Base-by-base conservation (phyloP, 1,140 invertebrate species). In the Cotesia vestalis region DNA sequence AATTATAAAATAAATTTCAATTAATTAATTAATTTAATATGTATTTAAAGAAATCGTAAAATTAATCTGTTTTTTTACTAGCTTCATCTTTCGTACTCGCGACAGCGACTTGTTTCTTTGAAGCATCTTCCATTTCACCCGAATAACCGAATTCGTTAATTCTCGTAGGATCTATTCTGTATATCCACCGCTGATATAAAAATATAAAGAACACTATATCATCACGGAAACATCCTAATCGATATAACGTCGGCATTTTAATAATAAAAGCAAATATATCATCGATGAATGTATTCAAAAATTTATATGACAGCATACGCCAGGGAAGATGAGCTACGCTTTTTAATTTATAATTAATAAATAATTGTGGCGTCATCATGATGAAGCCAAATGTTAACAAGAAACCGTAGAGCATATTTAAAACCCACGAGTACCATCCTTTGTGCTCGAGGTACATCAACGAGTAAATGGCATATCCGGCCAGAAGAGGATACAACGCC, bases 211-310 rank as follows among this genome's bases (percentile, higher is more conserved):
- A 99, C 36, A 99, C 94, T 77, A 99, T 96, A 88, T 99, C 95
- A 89, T 99, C 97, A 84, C 98, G 91, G 86, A 99, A 97, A 88
- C 98, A 99, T 12, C 98, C 97, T 73, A 96, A 83, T 73, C 94
- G 89, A 83, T 99, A 99, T 90, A 99, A 93, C 0, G 95, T 99
- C 51, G 98, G 98, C 98, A 99, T 99, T 88, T 98, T 98, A 75
- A 99, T 99, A 69, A 99, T 96, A 90, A 99, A 99, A 71, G 98
- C 98, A 90, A 99, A 99, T 77, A 99, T 97, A 87, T 99, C 98
- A 88, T 99, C 98, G 80, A 99, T 99, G 83, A 99, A 99, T 2
- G 98, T 99, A 84, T 99, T 99, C n/a, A 99, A 90, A 83, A 98
- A 99, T 90, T 99, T 99, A 82, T 99, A 99, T 11, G 97, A 98